Evolutionary conservation across 2,888 invertebrate genomes (phyloP), one percentile per base, ranked within the genome.

Genomic region (Autographa pulchrina): DNA sequence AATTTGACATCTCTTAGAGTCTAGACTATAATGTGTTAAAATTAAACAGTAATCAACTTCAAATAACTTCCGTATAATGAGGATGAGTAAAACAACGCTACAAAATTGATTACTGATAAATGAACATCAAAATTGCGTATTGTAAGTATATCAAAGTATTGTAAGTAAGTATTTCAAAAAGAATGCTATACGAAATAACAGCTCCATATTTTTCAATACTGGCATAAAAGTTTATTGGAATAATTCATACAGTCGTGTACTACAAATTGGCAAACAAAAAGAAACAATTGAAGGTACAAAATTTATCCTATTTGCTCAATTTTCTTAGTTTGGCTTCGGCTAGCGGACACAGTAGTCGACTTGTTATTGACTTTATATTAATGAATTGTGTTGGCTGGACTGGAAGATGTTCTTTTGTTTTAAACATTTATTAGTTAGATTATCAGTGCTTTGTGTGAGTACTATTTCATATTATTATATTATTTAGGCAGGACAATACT

Each of bases 151-250:
- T n/a, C n/a, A n/a, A n/a, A n/a, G n/a, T n/a, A n/a, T n/a, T n/a
- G n/a, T n/a, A n/a, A n/a, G n/a, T n/a, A 16, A 5, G 16, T 43
- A 16, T 43, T 43, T 43, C 3, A 43, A 14, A 16, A 43, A 43
- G 5, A 14, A 43, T 14, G 16, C 43, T 5, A 43, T 2, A 48
- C n/a, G n/a, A 48, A 48, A 48, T 1, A n/a, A 48, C 48, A n/a
- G n/a, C 48, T 48, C n/a, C n/a, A n/a, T n/a, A 48, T n/a, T 48
- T n/a, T 3, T 16, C 48, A 48, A 48, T 48, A 48, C n/a, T n/a
- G n/a, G 7, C n/a, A 68, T 62, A 75, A 69, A 69, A 66, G 25
- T 18, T 56, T 62, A 56, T 63, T 70, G 80, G 70, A 31, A 48
- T 48, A 48, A 48, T 48, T 48, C 48, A 48, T 48, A 48, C 48